Evolutionary conservation across 1,140 invertebrate genomes (phyloP).

Genomic region (Cydia pomonella): DNA sequence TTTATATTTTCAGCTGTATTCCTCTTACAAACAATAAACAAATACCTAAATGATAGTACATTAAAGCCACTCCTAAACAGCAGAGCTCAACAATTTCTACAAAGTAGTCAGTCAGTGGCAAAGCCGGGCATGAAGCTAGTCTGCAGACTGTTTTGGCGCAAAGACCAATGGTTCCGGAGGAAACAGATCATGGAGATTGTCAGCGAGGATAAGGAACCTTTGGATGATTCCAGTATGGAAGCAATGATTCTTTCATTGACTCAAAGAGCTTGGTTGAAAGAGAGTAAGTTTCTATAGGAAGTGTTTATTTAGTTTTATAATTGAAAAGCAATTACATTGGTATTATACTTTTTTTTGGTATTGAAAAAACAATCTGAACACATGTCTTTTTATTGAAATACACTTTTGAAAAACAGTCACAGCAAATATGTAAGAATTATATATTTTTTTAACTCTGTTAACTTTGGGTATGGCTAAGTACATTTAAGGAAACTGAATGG

Average conservation of each 20-base stretch:
- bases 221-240: slow-evolving; percentile 43
- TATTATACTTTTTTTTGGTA: too few species aligned
- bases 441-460: too few species aligned
- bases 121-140: slow-evolving; percentile 55
- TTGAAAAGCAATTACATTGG: too few species aligned
- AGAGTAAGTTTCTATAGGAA: slow-evolving; percentile 39
- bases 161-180: slow-evolving; percentile 53
- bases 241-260: slow-evolving; percentile 45
- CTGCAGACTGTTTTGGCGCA: slow-evolving; percentile 63
- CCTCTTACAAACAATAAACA: slow-evolving; percentile 54
- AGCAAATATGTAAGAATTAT: too few species aligned
- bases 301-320: slow-evolving; percentile 22
- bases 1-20: slow-evolving; percentile 55
- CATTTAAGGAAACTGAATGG: too few species aligned
- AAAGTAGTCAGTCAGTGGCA: slow-evolving; percentile 39
- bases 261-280: slow-evolving; percentile 41
- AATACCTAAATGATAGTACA: slow-evolving; percentile 47
- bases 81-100: slow-evolving; percentile 45
- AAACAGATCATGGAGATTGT: slow-evolving; percentile 45
- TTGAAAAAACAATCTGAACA: too few species aligned
- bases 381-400: too few species aligned
- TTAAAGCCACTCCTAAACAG: slow-evolving; percentile 48
- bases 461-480: too few species aligned
- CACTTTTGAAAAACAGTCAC: too few species aligned
- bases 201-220: slow-evolving; percentile 35